Conservation (phyloP, 2,888 invertebrate genomes). For the Dinocampus coccinellae region DNA sequence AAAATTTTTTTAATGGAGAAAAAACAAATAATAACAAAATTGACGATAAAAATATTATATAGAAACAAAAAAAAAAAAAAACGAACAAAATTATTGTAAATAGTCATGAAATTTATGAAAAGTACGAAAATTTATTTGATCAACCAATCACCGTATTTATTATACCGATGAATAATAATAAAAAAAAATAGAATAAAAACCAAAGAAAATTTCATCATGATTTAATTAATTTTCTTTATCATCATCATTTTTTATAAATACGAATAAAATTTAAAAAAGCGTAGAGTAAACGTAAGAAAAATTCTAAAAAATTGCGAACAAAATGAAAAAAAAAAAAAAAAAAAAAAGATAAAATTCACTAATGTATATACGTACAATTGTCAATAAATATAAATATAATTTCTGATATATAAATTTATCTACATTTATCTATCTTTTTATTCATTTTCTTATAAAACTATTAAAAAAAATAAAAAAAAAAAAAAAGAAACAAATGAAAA, state of each 20-base stretch:
- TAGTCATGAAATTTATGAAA: conserved; percentile 15
- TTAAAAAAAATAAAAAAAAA: conserved; percentile 46
- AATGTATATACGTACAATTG: conserved; percentile 43
- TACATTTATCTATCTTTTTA: conserved; percentile 33
- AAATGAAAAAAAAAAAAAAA: conserved; percentile 55
- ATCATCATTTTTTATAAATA: no score
- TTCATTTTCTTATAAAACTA: conserved; percentile 31
- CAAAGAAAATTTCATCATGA: no score
- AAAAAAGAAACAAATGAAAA: no score
- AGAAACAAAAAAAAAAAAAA: conserved; percentile 43
- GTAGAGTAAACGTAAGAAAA: no score
- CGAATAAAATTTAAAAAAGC: no score
- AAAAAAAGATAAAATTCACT: conserved; percentile 45
- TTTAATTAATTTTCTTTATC: conserved; percentile 39
- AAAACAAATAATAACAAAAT: conserved; percentile 30
- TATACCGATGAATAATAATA: conserved; percentile 36
- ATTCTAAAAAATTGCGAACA: no score
- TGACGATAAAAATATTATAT: conserved; percentile 32
- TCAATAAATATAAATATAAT: conserved; percentile 56
- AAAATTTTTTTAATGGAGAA: conserved; percentile 33
- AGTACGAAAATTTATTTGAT: conserved; percentile 46
- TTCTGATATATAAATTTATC: conserved; percentile 40
- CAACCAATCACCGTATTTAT: conserved; percentile 52
- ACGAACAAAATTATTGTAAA: conserved; percentile 37
- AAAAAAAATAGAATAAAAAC: conserved; percentile 34